Conservation (phyloP, 2,113 vertebrate species). For the Hylia prasina region DNA sequence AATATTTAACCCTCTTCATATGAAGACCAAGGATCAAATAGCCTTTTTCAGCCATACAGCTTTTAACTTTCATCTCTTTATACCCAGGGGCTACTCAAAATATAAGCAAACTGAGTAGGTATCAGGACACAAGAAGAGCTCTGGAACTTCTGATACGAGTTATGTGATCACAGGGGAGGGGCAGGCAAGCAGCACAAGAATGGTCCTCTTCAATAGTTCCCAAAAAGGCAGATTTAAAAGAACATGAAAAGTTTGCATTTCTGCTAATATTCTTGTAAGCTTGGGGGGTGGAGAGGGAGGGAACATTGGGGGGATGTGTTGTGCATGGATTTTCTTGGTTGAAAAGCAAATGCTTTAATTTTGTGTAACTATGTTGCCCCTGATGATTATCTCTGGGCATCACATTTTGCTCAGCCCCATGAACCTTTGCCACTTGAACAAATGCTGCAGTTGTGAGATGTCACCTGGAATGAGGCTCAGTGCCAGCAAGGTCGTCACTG, state of each 20-base stretch:
- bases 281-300: rapidly evolving
- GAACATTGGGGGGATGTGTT: rapidly evolving
- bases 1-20: background rate
- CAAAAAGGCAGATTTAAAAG: background rate
- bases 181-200: background rate
- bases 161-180: background rate
- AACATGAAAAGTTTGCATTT: background rate
- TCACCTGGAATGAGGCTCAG: background rate
- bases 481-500: background rate
- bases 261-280: background rate
- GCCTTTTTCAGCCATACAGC: background rate
- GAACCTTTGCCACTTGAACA: background rate
- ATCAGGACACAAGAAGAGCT: background rate
- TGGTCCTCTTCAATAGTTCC: background rate
- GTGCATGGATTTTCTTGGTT: background rate
- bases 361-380: background rate
- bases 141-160: background rate
- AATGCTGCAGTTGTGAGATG: background rate
- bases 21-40: background rate
- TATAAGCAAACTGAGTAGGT: background rate
- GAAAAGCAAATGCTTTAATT: background rate
- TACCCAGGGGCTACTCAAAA: background rate
- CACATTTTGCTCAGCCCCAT: background rate
- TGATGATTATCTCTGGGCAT: background rate
- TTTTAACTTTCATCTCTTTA: background rate